Base-by-base conservation (phyloP, 2,113 vertebrate genomes). In the Pluvialis apricaria region DNA sequence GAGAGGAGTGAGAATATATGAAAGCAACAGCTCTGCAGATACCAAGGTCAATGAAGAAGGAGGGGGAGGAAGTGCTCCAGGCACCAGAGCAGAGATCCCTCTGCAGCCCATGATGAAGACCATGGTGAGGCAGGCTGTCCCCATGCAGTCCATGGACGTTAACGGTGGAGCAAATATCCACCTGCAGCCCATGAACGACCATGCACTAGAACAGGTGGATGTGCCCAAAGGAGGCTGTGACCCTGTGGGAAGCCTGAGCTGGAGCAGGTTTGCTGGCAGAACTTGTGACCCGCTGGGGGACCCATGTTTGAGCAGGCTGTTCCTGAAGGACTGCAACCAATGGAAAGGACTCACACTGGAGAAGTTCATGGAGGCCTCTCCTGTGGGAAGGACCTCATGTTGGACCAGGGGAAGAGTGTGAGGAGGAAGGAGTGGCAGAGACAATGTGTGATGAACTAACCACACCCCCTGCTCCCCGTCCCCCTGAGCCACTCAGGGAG, bases 401-500 rank as follows among this genome's bases (percentile, higher is more conserved):
- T 44, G 11, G 22, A 72, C 11, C 24, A 49, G n/a, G 1, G 7
- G 13, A 66, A 71, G n/a, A 66, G 8, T 9, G n/a, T 68, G 24
- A 80, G 42, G 19, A 54, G 34, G 28, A 47, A n/a, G 9, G 13
- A 82, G 11, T 14, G 11, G 9, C 34, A 90, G n/a, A 55, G 26
- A 49, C 11, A 65, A 25, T 0, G 1, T 18, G 10, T 26, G 22
- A 26, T 44, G 38, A 71, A 61, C 18, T 4, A 26, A 47, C 34
- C 5, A 3, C 18, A 71, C 17, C 7, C 12, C 14, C 22, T 9
- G 18, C 13, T 55, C 15, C 13, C 22, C 1, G 2, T 52, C 15
- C 6, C 9, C 11, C 34, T 47, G 16, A 5, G 2, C 16, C 0
- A 0, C 11, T 31, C 24, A 7, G 25, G 21, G 28, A 28, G 18